These are phyloP conservation scores for Threskiornis aethiopicus DNA, from an alignment of 2,797 vertebrate genomes.

Conservation along the genomic window DNA sequence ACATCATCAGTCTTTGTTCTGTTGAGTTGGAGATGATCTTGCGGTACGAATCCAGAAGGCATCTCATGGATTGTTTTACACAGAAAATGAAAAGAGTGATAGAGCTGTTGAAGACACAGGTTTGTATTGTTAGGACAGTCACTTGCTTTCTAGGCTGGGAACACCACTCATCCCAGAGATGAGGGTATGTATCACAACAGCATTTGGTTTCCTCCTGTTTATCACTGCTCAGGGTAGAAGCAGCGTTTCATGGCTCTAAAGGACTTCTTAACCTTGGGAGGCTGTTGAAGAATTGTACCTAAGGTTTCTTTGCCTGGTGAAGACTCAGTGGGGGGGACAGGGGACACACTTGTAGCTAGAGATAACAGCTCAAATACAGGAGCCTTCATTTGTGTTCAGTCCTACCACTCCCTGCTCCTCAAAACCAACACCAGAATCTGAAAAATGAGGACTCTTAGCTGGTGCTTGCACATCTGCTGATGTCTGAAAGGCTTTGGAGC, in stretches of 20 bases:
- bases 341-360: not conserved
- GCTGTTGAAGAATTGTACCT: not conserved
- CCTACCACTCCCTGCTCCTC: not conserved
- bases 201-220: not conserved
- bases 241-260: not conserved
- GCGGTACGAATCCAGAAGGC: not conserved
- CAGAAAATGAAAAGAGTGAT: not conserved
- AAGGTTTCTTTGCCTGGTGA: not conserved
- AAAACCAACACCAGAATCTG: not conserved
- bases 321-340: not conserved
- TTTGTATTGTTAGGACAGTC: not conserved
- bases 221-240: not conserved
- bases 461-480: not conserved
- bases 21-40: not conserved
- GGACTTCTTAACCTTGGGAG: not conserved
- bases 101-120: not conserved
- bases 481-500: not conserved
- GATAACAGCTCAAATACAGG: rapidly evolving
- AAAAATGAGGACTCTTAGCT: not conserved
- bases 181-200: not conserved
- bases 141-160: not conserved
- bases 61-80: not conserved
- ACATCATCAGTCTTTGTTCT: not conserved
- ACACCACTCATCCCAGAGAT: not conserved
- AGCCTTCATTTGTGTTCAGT: not conserved